Base-by-base conservation (phyloP, 2,888 invertebrate species). In the Himalopsyche anomala region DNA sequence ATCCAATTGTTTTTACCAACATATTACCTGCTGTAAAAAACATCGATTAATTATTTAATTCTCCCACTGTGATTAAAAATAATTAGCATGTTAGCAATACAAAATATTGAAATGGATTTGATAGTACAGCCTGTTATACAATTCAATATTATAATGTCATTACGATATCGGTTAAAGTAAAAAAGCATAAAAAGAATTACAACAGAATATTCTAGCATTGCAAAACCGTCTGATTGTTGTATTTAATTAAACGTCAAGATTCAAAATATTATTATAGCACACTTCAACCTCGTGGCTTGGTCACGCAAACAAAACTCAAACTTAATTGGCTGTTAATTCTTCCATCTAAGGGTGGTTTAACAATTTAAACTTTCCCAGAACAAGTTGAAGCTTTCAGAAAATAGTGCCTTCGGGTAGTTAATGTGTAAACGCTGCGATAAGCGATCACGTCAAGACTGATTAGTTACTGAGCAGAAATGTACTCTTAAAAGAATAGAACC, bases 311-410 rank as follows among this genome's bases (percentile, higher is more conserved):
- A 85, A 83, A 85, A 85, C 80, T 85, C 80, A 85, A 74, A 74
- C 74, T 74, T 85, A 85, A 85, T 85, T 85, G 85, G 85, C 85
- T 83, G 82, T 85, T 85, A 85, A 85, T 85, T 85, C 85, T 80
- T 85, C 85, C 83, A 85, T 85, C 85, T 82, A 79, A 83, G 85
- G 82, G 85, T 85, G 85, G 85, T 83, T 85, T 85, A 83, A 79
- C 85, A 79, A 85, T 85, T 85, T 80, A 85, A 85, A 85, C 54
- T 85, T 85, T 85, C 80, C 42, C 80, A 74, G 74, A 36, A 36
- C 36, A 74, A 74, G 74, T 74, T 74, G 19, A 15, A 74, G 74
- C 74, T 74, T 74, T 74, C 28, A 74, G 36, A 74, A 74, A 36
- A 74, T 74, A 74, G 28, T 36, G 74, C 74, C 74, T 74, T 28